phyloP scores from a whole-genome alignment of 2,113 vertebrate species.

The Macrotus californicus region DNA sequence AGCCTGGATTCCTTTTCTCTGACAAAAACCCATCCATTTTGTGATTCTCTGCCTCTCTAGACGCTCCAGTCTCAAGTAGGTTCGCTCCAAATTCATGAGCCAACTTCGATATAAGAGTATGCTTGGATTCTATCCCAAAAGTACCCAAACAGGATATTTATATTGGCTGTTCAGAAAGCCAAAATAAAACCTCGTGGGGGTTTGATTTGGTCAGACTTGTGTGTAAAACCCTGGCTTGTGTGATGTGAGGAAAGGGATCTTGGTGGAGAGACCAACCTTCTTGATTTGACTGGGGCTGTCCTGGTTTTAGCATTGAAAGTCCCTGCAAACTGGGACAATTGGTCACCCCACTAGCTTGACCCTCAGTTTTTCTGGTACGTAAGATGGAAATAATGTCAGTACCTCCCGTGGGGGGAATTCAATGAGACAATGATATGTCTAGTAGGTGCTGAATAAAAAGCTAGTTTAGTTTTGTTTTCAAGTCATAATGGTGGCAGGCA shows the following conservation, averaged over 20 bases:
- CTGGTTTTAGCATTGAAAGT: neutral
- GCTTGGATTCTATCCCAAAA: neutral
- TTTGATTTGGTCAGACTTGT: neutral
- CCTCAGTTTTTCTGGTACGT: neutral
- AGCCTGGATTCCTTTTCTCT: neutral
- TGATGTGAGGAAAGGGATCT: neutral
- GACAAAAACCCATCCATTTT: constrained; percentile 15
- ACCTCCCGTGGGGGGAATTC: neutral
- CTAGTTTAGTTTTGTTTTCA: neutral
- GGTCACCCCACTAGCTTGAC: neutral
- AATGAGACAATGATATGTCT: neutral
- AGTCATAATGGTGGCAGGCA: neutral
- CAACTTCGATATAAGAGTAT: neutral
- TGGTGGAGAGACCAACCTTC: neutral
- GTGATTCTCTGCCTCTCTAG: neutral
- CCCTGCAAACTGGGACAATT: neutral
- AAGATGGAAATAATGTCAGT: neutral
- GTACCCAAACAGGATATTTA: neutral
- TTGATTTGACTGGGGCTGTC: neutral
- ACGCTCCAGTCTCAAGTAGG: neutral
- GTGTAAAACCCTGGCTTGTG: neutral
- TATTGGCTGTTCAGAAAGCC: neutral
- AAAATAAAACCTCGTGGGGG: neutral
- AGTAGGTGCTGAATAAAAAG: neutral
- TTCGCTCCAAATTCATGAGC: neutral